A percentile compares a stretch with the other conserved stretches of the same genome.
These are phyloP conservation scores for Acrocyrtus sp. DNA, from an alignment of 2,888 invertebrate species.

Conservation along the genomic window DNA sequence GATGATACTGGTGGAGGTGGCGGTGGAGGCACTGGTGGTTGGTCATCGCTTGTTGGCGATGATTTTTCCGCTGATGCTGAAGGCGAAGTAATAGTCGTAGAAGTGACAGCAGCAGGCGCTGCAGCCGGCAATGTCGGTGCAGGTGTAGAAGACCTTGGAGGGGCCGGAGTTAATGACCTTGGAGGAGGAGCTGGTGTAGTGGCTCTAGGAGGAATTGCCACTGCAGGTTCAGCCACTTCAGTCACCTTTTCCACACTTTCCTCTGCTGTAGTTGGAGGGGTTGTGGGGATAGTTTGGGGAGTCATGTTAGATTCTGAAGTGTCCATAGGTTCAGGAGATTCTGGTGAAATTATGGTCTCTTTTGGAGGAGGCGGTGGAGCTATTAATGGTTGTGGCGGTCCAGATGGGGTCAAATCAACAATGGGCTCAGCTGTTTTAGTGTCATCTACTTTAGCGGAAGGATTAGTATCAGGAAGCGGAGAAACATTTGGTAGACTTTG, in stretches of 20 bases:
- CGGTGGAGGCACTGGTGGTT: conserved; percentile 23
- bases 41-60: conserved; percentile 4
- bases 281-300: conserved; percentile 58
- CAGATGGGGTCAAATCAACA: conserved; percentile 1
- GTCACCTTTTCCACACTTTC: conserved; percentile 21
- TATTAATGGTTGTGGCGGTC: conserved; percentile 23
- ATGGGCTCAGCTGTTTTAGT: not conserved
- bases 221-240: not conserved
- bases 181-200: conserved; percentile 49
- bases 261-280: conserved; percentile 43
- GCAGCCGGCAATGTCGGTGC: too few species aligned
- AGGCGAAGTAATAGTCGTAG: not conserved
- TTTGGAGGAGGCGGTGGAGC: conserved; percentile 12
- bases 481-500: not conserved
- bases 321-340: conserved; percentile 61
- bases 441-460: conserved; percentile 10
- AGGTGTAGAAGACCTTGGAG: conserved; percentile 21
- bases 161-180: conserved; percentile 24
- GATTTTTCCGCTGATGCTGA: too few species aligned
- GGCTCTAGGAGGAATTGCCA: conserved; percentile 41
- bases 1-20: conserved; percentile 30
- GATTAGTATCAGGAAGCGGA: not conserved
- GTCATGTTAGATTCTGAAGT: conserved; percentile 39
- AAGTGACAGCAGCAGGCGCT: not conserved
- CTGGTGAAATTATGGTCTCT: conserved; percentile 57